Base-by-base conservation (phyloP, 2,113 vertebrate species). In the Phoxinus phoxinus region DNA sequence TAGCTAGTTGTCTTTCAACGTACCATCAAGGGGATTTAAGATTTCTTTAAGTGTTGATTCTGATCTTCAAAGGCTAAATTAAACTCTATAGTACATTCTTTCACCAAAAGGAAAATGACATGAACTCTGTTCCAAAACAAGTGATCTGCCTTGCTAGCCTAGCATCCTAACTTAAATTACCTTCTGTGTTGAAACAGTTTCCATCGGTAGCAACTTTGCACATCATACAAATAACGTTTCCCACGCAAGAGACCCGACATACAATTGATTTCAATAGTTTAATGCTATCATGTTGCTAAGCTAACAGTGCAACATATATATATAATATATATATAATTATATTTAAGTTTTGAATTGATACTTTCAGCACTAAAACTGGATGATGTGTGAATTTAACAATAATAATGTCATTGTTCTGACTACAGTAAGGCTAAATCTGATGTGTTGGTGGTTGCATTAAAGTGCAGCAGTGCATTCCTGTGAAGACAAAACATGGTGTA, bases 401-500 rank as follows among this genome's bases (percentile, higher is more conserved):
- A 58, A 46, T 46, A 21, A 27, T 74, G 37, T 65, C 4, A 11
- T 21, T 81, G n/a, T 27, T 81, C 51, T 81, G 9, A 21, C 37
- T 81, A 25, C 15, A 46, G 58, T 63, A 61, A 65, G 13, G 8
- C 13, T 46, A 61, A 30, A 65, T 81, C 56, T 63, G 63, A 35
- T 72, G 63, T 79, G 37, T 6, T 25, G 61, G 25, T 69, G 35
- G 11, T 76, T 30, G 6, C 37, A 58, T 32, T 88, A 86, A 85
- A 58, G 83, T 85, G 83, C 73, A 85, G 69, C 46, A 48, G 83
- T 85, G 73, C 83, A 25, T 59, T 86, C 79, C 86, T 87, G 78
- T 78, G 32, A 75, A 83, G 74, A 69, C 37, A 84, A 85, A 71
- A 80, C 83, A 84, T 48, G 67, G 44, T 86, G 76, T 85, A 58